Evolutionary conservation across 1,140 invertebrate genomes (phyloP).

Genomic region (Leguminivora glycinivorella): DNA sequence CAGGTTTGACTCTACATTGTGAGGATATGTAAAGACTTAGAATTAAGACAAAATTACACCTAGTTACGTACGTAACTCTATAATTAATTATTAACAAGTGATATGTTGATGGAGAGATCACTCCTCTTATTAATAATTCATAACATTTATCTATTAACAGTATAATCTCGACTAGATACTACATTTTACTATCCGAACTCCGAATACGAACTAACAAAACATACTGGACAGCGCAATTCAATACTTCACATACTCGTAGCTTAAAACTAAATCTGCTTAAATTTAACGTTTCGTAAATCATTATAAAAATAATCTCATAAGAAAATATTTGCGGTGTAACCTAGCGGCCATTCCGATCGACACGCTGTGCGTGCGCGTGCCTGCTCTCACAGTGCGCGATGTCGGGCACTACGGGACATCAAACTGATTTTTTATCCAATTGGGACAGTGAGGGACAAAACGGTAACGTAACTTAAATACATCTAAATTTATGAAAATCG

Average conservation of each 20-base stretch:
- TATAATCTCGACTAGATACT: slow-evolving; percentile 56
- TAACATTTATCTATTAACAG: slow-evolving; percentile 64
- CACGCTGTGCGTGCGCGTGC: background rate
- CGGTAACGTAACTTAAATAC: too few relatives aligned
- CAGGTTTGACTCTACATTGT: slow-evolving; percentile 44
- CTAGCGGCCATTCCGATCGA: background rate
- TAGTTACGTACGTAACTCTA: slow-evolving; percentile 58
- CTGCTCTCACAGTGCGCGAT: background rate
- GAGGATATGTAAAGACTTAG: slow-evolving; percentile 75
- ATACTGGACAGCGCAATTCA: slow-evolving; percentile 67
- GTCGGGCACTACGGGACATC: background rate
- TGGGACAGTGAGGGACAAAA: too few relatives aligned
- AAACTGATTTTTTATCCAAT: background rate
- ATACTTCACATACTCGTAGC: slow-evolving; percentile 70
- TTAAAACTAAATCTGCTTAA: slow-evolving; percentile 68
- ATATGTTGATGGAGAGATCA: slow-evolving; percentile 74
- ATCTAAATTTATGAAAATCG: too few relatives aligned
- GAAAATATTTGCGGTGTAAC: slow-evolving; percentile 48
- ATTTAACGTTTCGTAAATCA: slow-evolving; percentile 48
- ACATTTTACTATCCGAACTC: slow-evolving; percentile 49
- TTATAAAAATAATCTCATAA: slow-evolving; percentile 69
- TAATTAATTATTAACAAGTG: slow-evolving; percentile 78
- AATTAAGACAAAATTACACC: slow-evolving; percentile 69
- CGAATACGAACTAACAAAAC: slow-evolving; percentile 45
- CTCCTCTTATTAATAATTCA: slow-evolving; percentile 62